Conservation (phyloP, 2,797 vertebrate species). For the Lithobates pipiens region DNA sequence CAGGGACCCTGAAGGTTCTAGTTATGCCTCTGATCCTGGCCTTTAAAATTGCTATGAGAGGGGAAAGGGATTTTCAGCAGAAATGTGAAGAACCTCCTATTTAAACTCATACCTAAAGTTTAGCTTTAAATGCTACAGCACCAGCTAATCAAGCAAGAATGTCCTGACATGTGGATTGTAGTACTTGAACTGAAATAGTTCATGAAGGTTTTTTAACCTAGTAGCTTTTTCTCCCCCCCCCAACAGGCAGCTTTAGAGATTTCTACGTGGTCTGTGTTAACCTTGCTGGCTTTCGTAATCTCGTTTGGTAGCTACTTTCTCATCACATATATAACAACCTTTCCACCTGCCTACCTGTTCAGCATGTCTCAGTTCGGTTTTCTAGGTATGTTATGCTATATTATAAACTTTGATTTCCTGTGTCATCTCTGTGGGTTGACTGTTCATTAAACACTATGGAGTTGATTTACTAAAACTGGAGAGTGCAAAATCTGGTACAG, state of each 20-base stretch:
- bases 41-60: too few species aligned
- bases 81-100: too few species aligned
- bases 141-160: too few species aligned
- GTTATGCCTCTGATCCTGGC: too few species aligned
- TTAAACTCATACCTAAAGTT: too few species aligned
- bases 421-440: too few species aligned
- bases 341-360: background rate
- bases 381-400: constrained; percentile 7
- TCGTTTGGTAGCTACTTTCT: background rate
- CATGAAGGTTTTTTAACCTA: background rate
- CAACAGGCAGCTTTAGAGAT: constrained; percentile 11
- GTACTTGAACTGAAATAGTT: background rate
- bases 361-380: background rate
- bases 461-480: too few species aligned
- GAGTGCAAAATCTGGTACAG: too few species aligned
- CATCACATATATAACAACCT: constrained; percentile 7
- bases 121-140: too few species aligned
- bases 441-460: too few species aligned
- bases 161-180: background rate
- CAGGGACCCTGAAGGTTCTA: too few species aligned
- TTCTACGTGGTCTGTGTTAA: constrained; percentile 11
- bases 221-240: background rate
- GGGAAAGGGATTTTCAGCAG: too few species aligned
- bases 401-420: background rate
- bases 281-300: constrained; percentile 5